phyloP scores from a whole-genome alignment of 92 coral and sea anemone genomes.

The Plumapathes pennacea region DNA sequence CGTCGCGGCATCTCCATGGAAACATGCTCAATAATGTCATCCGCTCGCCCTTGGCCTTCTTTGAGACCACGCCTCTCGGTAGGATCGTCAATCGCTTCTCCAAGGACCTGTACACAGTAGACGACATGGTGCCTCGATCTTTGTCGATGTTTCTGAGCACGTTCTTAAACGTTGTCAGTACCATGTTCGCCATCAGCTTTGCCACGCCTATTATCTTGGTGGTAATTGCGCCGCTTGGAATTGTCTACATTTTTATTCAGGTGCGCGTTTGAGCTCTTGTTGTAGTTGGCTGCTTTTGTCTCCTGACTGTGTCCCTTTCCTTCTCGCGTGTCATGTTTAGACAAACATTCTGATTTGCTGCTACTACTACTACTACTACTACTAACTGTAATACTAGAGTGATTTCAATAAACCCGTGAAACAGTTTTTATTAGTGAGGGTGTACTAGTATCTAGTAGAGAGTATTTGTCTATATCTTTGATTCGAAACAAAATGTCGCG shows the following conservation, averaged over 20 bases:
- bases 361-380: too few species aligned
- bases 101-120: conserved; percentile 83
- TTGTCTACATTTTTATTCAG: conserved; percentile 75
- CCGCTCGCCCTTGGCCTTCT: conserved; percentile 89
- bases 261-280: conserved; percentile 40
- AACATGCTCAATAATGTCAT: conserved; percentile 68
- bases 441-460: too few species aligned
- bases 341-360: too few species aligned
- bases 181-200: conserved; percentile 76
- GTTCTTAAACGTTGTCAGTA: conserved; percentile 60
- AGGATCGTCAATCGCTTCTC: conserved; percentile 90
- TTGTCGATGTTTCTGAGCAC: conserved; percentile 52
- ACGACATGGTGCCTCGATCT: conserved; percentile 66
- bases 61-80: conserved; percentile 93
- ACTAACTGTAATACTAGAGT: too few species aligned
- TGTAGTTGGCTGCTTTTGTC: too few species aligned
- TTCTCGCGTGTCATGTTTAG: too few species aligned
- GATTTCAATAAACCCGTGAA: too few species aligned
- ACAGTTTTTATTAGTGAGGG: too few species aligned
- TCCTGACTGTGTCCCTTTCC: too few species aligned
- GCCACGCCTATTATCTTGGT: conserved; percentile 86
- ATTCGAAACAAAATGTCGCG: too few species aligned
- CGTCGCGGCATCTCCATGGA: conserved; percentile 73
- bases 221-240: conserved; percentile 67
- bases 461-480: too few species aligned